Conservation (phyloP, 35 echinoderm and acorn worm genomes). For the Acanthaster planci region DNA sequence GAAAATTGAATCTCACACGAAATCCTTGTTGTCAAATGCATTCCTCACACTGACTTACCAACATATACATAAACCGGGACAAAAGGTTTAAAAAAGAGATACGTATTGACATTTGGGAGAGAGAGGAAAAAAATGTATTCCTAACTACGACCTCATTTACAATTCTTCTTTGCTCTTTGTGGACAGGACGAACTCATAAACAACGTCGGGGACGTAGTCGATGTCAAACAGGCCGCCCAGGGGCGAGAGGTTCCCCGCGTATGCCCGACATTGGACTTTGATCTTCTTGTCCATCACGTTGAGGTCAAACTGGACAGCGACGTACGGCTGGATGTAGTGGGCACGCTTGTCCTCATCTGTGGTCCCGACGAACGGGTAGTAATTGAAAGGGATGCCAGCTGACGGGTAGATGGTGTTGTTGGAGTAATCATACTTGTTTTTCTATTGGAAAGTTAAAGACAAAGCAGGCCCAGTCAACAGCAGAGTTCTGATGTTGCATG, state of each 20-base stretch:
- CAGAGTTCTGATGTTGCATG: background rate
- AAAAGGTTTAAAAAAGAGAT: too few relatives aligned
- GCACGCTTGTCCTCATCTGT: conserved; percentile 32
- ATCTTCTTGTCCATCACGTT: background rate
- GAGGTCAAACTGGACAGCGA: conserved; percentile 40
- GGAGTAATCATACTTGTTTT: background rate
- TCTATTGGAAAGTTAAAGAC: conserved; percentile 47
- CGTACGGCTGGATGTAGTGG: conserved; percentile 30
- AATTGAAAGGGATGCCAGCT: conserved; percentile 40
- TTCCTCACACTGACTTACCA: too few relatives aligned
- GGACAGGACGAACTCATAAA: background rate
- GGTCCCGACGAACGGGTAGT: conserved; percentile 44
- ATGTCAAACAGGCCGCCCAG: conserved; percentile 58
- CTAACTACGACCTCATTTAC: background rate
- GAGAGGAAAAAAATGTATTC: too few relatives aligned
- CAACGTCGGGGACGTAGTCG: conserved; percentile 30
- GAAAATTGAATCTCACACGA: too few relatives aligned
- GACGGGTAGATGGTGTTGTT: conserved; percentile 37
- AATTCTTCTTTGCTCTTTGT: background rate
- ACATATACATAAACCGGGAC: too few relatives aligned
- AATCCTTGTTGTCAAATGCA: too few relatives aligned
- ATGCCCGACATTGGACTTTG: conserved; percentile 45
- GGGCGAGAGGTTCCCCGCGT: conserved; percentile 51
- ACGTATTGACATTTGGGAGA: too few relatives aligned
- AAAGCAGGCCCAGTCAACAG: background rate